phyloP scores from a whole-genome alignment of 2,888 invertebrate species.

The Cyclophora punctaria region DNA sequence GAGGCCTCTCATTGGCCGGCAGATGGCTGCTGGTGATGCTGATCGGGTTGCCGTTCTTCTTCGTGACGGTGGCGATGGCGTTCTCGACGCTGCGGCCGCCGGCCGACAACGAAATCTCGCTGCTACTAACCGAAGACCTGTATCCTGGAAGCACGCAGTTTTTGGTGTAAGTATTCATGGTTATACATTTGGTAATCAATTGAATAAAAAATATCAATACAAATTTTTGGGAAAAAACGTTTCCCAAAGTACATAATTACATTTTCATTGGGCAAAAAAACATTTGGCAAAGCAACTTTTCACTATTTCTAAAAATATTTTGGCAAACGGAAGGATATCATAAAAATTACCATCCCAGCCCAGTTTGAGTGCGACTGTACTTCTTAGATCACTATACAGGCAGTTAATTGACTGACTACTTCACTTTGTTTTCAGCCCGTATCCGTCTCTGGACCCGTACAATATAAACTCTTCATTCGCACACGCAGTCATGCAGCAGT shows the following conservation, averaged over 20 bases:
- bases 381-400: no score
- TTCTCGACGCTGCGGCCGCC: constrained; percentile 80
- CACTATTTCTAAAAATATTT: no score
- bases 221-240: no score
- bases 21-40: constrained; percentile 75
- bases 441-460: constrained; percentile 33
- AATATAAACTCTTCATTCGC: constrained; percentile 36
- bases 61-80: constrained; percentile 80
- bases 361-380: no score
- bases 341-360: no score
- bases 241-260: no score
- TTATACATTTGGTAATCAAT: no score
- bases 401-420: no score
- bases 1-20: not conserved
- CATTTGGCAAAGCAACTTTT: no score
- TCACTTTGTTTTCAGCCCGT: constrained; percentile 26
- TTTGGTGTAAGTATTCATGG: constrained; percentile 39
- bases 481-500: constrained; percentile 29
- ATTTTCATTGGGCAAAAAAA: no score
- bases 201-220: no score
- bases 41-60: constrained; percentile 76
- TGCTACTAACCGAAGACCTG: constrained; percentile 64
- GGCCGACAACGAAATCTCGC: constrained; percentile 73
- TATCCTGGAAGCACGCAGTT: constrained; percentile 61
- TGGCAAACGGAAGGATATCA: no score